phyloP scores from a whole-genome alignment of 2,797 vertebrate genomes.

The Microcaecilia unicolor region DNA sequence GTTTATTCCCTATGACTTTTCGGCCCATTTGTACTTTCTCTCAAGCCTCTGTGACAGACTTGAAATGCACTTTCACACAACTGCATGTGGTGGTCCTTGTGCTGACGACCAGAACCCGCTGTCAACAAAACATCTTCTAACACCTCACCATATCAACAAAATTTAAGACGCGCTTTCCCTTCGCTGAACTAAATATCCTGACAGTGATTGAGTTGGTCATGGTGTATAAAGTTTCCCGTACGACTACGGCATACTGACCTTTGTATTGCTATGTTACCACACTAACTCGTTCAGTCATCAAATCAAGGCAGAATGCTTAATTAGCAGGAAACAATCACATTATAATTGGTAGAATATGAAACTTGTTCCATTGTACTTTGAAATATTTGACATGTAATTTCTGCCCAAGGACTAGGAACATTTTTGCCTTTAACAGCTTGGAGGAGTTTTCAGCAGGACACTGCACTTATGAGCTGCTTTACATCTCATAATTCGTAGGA shows the following conservation, averaged over 20 bases:
- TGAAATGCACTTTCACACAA: too few relatives aligned
- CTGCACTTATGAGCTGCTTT: conserved; percentile 3
- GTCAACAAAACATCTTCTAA: conserved; percentile 11
- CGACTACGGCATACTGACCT: conserved; percentile 25
- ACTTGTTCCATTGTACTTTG: not conserved
- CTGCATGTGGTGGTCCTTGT: not conserved
- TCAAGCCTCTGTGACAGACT: too few relatives aligned
- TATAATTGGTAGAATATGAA: not conserved
- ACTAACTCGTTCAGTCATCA: conserved; percentile 30
- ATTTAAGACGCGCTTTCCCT: too few relatives aligned
- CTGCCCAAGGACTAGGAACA: not conserved
- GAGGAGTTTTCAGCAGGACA: conserved; percentile 18
- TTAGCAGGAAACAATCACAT: conserved; percentile 16
- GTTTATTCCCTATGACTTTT: too few relatives aligned
- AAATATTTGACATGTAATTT: not conserved
- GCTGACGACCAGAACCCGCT: conserved; percentile 14
- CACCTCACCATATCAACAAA: conserved; percentile 39
- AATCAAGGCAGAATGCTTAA: conserved; percentile 29
- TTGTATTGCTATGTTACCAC: conserved; percentile 30
- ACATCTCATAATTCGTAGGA: conserved; percentile 21
- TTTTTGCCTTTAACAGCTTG: not conserved
- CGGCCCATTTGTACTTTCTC: too few relatives aligned
- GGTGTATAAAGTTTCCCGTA: conserved; percentile 47
- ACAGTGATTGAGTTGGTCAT: conserved; percentile 52
- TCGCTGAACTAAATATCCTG: conserved; percentile 38